Evolutionary conservation across 2,797 vertebrate genomes (phyloP).

Genomic region (Rhyacichthys aspro): DNA sequence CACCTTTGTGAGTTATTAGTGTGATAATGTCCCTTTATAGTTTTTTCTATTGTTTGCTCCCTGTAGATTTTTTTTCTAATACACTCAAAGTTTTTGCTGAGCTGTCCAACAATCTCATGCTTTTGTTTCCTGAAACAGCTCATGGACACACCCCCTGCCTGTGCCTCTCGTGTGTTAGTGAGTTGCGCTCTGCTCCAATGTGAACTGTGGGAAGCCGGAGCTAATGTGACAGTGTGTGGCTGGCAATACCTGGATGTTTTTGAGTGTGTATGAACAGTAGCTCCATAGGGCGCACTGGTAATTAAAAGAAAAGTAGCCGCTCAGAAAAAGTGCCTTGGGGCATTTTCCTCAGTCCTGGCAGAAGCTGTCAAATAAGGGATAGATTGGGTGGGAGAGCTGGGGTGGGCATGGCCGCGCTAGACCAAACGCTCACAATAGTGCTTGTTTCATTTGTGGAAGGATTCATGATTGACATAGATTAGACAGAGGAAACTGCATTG

Average conservation of each 20-base stretch:
- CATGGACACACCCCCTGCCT: constrained; percentile 35
- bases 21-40: constrained; percentile 47
- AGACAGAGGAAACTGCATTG: constrained; percentile 81
- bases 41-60: constrained; percentile 38
- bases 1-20: constrained; percentile 66
- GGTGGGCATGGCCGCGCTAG: constrained; percentile 66
- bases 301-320: constrained; percentile 77
- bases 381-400: constrained; percentile 67
- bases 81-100: constrained; percentile 53
- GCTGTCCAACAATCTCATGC: constrained; percentile 42
- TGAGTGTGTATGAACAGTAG: constrained; percentile 65
- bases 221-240: constrained; percentile 69
- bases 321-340: constrained; percentile 69
- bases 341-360: constrained; percentile 77
- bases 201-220: constrained; percentile 40
- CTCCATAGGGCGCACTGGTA: constrained; percentile 70
- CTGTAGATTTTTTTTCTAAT: not conserved
- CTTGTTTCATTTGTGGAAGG: constrained; percentile 78
- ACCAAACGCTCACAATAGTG: constrained; percentile 77
- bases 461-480: constrained; percentile 82
- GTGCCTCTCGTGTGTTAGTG: constrained; percentile 54
- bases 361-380: constrained; percentile 78
- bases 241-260: constrained; percentile 71
- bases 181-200: constrained; percentile 48
- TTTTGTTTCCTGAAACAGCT: constrained; percentile 69